Percentiles rank a stretch among this genome's conserved stretches.
Evolutionary conservation across 1,140 invertebrate species (phyloP).

Genomic region (Xylocopa sonorina): DNA sequence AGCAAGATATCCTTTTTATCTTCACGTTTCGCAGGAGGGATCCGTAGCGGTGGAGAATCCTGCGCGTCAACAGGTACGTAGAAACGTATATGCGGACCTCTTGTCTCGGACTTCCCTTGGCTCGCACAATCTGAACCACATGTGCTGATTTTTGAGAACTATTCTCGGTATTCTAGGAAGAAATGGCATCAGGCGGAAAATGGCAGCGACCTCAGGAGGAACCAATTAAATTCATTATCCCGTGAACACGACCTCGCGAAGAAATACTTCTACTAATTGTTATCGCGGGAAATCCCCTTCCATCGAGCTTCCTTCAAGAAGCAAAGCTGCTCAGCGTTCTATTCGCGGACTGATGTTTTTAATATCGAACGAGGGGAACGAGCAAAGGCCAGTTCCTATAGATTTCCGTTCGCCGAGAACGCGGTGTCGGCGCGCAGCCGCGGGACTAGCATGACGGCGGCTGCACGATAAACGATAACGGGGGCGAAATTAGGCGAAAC

Average conservation of each 20-base stretch:
- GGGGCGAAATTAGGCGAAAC: constrained; percentile 55
- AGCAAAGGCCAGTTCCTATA: not conserved
- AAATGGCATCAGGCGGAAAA: too few species aligned
- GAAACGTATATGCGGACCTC: too few species aligned
- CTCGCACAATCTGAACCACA: too few species aligned
- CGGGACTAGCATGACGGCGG: too few species aligned
- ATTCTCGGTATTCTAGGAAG: too few species aligned
- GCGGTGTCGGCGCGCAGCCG: not conserved
- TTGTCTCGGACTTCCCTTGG: too few species aligned
- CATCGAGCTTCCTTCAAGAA: too few species aligned
- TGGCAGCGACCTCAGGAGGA: too few species aligned
- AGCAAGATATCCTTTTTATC: not conserved
- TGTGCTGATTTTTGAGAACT: too few species aligned
- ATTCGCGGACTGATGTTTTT: not conserved
- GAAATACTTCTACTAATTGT: not conserved
- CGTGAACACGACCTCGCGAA: not conserved
- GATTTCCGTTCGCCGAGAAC: not conserved
- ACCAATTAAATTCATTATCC: too few species aligned
- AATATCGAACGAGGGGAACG: not conserved
- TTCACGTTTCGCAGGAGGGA: too few species aligned
- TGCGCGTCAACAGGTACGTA: not conserved
- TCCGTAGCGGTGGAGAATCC: not conserved
- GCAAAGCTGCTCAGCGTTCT: not conserved
- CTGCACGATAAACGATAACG: constrained; percentile 38
- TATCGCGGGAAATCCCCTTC: not conserved